Evolutionary conservation across 2,113 vertebrate species (phyloP).

Genomic region (Vulpes ferrilata): DNA sequence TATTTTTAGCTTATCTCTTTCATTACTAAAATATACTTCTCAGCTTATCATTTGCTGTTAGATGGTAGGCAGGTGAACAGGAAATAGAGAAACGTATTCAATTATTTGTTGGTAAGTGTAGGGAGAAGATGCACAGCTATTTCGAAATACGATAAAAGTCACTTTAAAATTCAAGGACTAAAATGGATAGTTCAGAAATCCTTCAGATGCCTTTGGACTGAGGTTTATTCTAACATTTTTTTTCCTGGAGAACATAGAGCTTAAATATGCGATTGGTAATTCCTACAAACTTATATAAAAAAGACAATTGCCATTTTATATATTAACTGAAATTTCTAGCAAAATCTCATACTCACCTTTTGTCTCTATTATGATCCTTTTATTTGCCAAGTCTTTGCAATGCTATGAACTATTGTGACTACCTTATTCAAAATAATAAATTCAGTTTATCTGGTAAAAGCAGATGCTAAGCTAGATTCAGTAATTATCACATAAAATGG

Average conservation of each 20-base stretch:
- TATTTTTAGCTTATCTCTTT: constrained; percentile 60
- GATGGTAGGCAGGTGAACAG: constrained; percentile 29
- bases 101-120: constrained; percentile 47
- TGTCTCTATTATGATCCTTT: constrained; percentile 54
- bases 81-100: not conserved
- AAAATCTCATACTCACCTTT: not conserved
- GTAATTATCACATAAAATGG: constrained; percentile 87
- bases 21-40: constrained; percentile 70
- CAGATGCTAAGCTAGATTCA: constrained; percentile 88
- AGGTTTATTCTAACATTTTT: constrained; percentile 35
- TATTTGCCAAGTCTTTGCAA: constrained; percentile 64
- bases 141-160: constrained; percentile 64
- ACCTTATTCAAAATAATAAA: constrained; percentile 85
- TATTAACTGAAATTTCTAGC: constrained; percentile 10
- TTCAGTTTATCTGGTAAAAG: constrained; percentile 86
- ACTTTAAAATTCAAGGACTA: constrained; percentile 65
- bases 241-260: not conserved
- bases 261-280: constrained; percentile 30
- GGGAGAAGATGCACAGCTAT: not conserved
- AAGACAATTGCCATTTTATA: not conserved
- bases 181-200: constrained; percentile 48
- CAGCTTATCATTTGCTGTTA: constrained; percentile 62
- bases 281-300: constrained; percentile 50
- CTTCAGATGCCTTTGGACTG: constrained; percentile 49
- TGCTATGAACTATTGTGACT: constrained; percentile 81